Conservation (phyloP, 2,797 vertebrate genomes). For the Darevskia mixta region DNA sequence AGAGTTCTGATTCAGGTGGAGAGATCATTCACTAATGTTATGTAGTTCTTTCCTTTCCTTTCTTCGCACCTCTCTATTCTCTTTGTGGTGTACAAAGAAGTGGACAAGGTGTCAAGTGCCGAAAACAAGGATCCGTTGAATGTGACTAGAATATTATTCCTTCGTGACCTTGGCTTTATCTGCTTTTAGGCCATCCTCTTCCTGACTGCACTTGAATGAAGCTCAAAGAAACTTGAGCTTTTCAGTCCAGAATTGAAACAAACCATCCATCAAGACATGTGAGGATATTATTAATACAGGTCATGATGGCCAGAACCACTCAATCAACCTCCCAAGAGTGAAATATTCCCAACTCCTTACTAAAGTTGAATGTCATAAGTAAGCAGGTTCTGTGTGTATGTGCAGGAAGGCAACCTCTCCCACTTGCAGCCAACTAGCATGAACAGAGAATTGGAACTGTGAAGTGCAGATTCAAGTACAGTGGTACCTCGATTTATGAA, state of each 20-base stretch:
- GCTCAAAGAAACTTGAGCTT: background rate
- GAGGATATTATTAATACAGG: background rate
- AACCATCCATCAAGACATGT: background rate
- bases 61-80: conserved; percentile 9
- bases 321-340: background rate
- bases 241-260: background rate
- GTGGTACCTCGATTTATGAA: too few species aligned
- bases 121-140: background rate
- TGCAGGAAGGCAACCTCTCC: too few species aligned
- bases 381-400: too few species aligned
- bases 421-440: too few species aligned
- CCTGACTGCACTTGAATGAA: background rate
- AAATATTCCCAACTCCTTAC: background rate
- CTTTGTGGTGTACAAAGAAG: background rate
- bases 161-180: conserved; percentile 7
- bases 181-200: background rate
- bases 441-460: too few species aligned
- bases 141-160: conserved; percentile 25
- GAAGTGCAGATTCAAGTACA: too few species aligned
- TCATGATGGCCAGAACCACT: background rate
- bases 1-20: background rate
- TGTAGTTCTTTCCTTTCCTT: conserved; percentile 3
- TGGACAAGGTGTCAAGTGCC: background rate
- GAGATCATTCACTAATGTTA: conserved; percentile 8
- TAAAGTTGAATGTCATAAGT: background rate